These are phyloP conservation scores for Hystrix brachyura DNA, from an alignment of 2,113 vertebrate genomes.

Conservation along the genomic window DNA sequence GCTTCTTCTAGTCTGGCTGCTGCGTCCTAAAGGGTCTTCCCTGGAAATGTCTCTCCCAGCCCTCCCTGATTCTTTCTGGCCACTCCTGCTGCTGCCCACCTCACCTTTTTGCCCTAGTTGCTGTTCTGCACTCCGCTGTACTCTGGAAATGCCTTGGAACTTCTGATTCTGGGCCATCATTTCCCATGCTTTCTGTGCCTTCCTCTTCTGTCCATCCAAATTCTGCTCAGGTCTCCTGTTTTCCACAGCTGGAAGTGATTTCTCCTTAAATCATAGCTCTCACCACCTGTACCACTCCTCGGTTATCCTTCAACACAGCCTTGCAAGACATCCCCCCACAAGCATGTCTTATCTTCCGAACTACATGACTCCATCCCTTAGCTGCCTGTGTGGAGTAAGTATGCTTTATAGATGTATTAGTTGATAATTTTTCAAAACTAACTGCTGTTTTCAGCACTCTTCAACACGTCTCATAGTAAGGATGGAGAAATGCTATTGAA, in stretches of 20 bases:
- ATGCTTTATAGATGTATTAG: not conserved
- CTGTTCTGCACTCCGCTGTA: not conserved
- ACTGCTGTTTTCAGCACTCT: not conserved
- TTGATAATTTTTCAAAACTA: conserved; percentile 14
- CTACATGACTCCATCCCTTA: not conserved
- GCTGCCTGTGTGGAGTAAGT: not conserved
- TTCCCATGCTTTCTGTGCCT: not conserved
- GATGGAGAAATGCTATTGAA: not conserved
- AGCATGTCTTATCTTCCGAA: not conserved
- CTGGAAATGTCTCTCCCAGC: not conserved
- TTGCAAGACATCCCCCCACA: not conserved
- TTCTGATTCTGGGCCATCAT: not conserved
- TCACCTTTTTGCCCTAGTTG: not conserved
- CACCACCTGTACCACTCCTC: not conserved
- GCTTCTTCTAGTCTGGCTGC: not conserved
- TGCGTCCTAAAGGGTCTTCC: not conserved
- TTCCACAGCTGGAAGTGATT: conserved; percentile 53
- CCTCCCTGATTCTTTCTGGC: not conserved
- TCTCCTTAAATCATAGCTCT: not conserved
- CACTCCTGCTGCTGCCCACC: not conserved
- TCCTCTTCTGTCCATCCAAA: not conserved
- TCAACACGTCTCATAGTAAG: not conserved
- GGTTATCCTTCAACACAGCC: not conserved
- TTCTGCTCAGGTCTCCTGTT: conserved; percentile 14
- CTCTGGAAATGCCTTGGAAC: not conserved